Evolutionary conservation across 1,140 invertebrate genomes (phyloP).

Genomic region (fruit fly (Drosophila melanogaster)): DNA sequence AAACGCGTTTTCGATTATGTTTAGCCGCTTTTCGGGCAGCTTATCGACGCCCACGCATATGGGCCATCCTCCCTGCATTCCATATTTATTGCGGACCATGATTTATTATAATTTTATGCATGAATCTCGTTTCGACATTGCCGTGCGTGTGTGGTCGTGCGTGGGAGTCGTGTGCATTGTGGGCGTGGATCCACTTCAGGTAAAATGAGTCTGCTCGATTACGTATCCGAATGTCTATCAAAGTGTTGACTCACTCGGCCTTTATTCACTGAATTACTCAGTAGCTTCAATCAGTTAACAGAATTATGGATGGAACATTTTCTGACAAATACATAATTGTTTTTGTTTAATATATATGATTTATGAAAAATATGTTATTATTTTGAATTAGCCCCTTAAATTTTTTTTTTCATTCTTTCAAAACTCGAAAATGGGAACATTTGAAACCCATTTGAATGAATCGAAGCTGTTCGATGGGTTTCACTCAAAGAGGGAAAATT

Average conservation of each 20-base stretch:
- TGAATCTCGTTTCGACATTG: slow-evolving; percentile 53
- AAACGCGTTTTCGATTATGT: slow-evolving; percentile 80
- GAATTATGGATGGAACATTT: neutral
- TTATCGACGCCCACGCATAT: slow-evolving; percentile 75
- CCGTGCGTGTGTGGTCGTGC: slow-evolving; percentile 1
- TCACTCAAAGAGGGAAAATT: slow-evolving; percentile 3
- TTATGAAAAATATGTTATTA: neutral
- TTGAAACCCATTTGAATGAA: neutral
- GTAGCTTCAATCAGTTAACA: slow-evolving; percentile 14
- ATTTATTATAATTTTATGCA: slow-evolving; percentile 83
- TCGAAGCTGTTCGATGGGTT: slow-evolving; percentile 14
- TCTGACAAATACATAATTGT: too few species aligned
- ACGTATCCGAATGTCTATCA: slow-evolving; percentile 13
- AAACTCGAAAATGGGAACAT: neutral
- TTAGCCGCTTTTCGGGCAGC: slow-evolving; percentile 74
- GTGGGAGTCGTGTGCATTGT: slow-evolving; percentile 36
- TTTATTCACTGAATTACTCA: neutral
- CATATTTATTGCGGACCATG: slow-evolving; percentile 78
- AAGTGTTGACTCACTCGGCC: slow-evolving; percentile 29
- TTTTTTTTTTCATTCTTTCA: neutral
- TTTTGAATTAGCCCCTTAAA: neutral
- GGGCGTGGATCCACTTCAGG: slow-evolving; percentile 59
- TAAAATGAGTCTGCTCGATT: slow-evolving; percentile 58
- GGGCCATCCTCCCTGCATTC: slow-evolving; percentile 38
- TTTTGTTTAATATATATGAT: neutral